phyloP scores from a whole-genome alignment of 1,140 invertebrate genomes.

The Sitobion miscanthi region DNA sequence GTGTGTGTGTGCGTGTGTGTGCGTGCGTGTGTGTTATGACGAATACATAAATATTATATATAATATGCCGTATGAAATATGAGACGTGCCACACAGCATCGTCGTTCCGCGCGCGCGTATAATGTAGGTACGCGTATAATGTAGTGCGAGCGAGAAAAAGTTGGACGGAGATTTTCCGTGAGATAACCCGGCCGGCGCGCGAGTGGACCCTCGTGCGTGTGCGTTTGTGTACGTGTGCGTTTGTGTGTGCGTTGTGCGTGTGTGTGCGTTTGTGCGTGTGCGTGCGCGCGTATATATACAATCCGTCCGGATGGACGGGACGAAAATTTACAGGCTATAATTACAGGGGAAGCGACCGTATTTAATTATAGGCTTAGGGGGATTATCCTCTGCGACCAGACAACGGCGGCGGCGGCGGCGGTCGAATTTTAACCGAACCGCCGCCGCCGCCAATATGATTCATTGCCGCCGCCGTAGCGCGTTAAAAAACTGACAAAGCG shows the following conservation, averaged over 20 bases:
- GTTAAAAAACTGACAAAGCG: conserved; percentile 56
- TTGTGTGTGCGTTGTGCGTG: not conserved
- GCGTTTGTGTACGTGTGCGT: not conserved
- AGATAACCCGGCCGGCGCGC: conserved; percentile 19
- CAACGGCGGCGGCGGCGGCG: conserved; percentile 42
- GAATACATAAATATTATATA: not conserved
- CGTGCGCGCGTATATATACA: not conserved
- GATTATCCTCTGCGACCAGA: conserved; percentile 48
- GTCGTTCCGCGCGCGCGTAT: not conserved
- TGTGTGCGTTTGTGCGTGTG: not conserved
- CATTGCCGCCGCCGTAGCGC: conserved; percentile 41
- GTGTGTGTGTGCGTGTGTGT: too few relatives aligned
- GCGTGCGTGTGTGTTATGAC: too few relatives aligned
- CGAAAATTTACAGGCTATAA: conserved; percentile 56
- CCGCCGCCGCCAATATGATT: conserved; percentile 49
- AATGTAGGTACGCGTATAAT: not conserved
- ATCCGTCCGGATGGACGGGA: conserved; percentile 53
- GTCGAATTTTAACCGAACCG: conserved; percentile 54
- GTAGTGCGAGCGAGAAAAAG: not conserved
- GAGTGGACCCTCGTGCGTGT: not conserved
- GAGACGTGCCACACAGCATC: conserved; percentile 42
- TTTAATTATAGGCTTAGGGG: conserved; percentile 56
- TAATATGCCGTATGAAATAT: not conserved
- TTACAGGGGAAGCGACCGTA: conserved; percentile 57
- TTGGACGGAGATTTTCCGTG: conserved; percentile 27